phyloP scores from a whole-genome alignment of 2,113 vertebrate genomes.

The Gopherus evgoodei region DNA sequence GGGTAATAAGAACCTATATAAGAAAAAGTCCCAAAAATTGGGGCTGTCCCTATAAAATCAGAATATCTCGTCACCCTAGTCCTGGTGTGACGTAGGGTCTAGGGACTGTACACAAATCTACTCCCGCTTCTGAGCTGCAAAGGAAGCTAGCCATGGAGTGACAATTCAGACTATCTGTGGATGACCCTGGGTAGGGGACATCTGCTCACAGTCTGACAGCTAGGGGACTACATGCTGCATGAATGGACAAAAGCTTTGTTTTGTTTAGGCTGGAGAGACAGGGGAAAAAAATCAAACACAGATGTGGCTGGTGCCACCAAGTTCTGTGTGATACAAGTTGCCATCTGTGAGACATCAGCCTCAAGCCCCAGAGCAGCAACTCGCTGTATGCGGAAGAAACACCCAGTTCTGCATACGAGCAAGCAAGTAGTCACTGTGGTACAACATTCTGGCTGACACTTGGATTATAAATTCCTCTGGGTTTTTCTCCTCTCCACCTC shows the following conservation, averaged over 20 bases:
- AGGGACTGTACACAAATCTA: neutral
- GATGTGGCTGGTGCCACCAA: neutral
- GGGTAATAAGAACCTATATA: no score
- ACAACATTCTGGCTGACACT: no score
- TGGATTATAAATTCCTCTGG: neutral
- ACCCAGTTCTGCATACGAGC: no score
- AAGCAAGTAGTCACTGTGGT: no score
- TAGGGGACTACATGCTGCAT: neutral
- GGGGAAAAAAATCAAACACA: neutral
- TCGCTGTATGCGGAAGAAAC: neutral
- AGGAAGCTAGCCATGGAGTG: neutral
- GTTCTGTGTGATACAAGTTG: neutral
- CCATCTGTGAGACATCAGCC: no score
- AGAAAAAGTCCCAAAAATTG: no score
- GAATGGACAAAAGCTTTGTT: neutral
- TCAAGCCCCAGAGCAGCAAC: neutral
- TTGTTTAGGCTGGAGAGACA: no score
- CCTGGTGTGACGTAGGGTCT: neutral
- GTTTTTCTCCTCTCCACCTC: fast-evolving
- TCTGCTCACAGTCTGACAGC: neutral
- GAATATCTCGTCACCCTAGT: no score
- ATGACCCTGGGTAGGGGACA: neutral
- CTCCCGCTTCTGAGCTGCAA: neutral
- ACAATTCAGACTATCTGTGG: neutral
- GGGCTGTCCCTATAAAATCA: no score